phyloP scores from a whole-genome alignment of 2,888 invertebrate species.

The Sabellastarte sp. region DNA sequence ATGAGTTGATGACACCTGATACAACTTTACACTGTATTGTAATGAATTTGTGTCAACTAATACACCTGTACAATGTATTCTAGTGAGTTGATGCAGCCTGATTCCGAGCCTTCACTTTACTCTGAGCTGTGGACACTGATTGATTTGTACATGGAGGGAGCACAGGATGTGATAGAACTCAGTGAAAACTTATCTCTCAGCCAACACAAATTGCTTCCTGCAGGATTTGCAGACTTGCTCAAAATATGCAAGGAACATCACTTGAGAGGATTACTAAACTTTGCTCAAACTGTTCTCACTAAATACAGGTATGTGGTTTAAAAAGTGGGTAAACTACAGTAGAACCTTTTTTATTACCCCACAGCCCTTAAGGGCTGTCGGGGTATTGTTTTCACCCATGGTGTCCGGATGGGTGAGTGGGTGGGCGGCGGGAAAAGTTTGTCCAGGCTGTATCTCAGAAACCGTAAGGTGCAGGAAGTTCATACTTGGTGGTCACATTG shows the following conservation, averaged over 20 bases:
- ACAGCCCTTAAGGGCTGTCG: too few relatives aligned
- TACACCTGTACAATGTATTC: too few relatives aligned
- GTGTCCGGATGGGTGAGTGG: too few relatives aligned
- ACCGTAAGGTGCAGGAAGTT: too few relatives aligned
- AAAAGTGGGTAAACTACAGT: too few relatives aligned
- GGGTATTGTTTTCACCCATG: too few relatives aligned
- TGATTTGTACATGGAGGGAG: conserved; percentile 36
- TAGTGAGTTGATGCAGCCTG: conserved; percentile 35
- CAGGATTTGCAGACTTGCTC: conserved; percentile 30
- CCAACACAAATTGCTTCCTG: conserved; percentile 38
- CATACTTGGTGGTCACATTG: too few relatives aligned
- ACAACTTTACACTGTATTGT: background rate
- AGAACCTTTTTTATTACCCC: too few relatives aligned
- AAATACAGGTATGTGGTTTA: conserved; percentile 41
- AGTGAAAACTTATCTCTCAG: conserved; percentile 32
- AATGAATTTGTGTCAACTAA: too few relatives aligned
- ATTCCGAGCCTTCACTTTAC: conserved; percentile 26
- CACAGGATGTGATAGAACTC: conserved; percentile 41
- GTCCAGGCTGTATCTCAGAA: too few relatives aligned
- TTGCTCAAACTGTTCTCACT: conserved; percentile 32
- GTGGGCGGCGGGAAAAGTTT: too few relatives aligned
- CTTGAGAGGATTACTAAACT: conserved; percentile 2
- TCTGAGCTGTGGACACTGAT: conserved; percentile 38
- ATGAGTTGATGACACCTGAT: background rate
- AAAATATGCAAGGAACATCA: conserved; percentile 30